A percentile compares a stretch with the other conserved stretches of the same genome.
Evolutionary conservation across 2,888 invertebrate species (phyloP).

Genomic region (Asteroscopus sphinx): DNA sequence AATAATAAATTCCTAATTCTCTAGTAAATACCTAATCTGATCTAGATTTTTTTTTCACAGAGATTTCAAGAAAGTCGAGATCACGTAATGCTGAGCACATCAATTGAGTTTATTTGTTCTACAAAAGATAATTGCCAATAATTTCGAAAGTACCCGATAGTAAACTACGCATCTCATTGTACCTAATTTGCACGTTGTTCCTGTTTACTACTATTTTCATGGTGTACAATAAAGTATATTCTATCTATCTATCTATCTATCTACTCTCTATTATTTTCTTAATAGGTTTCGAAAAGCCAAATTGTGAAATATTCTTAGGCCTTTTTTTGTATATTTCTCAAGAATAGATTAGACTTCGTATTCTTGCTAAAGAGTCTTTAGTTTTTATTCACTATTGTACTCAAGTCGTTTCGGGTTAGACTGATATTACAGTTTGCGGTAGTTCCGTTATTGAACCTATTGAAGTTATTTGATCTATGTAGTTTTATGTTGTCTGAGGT

Average conservation of each 20-base stretch:
- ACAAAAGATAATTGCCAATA: conserved; percentile 14
- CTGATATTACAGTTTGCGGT: conserved; percentile 35
- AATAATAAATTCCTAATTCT: too few relatives aligned
- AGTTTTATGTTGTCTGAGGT: conserved; percentile 31
- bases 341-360: conserved; percentile 36
- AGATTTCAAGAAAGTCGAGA: too few relatives aligned
- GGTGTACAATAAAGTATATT: too few relatives aligned
- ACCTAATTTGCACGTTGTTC: too few relatives aligned
- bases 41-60: too few relatives aligned
- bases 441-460: conserved; percentile 8
- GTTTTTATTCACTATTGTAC: conserved; percentile 44
- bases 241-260: too few relatives aligned
- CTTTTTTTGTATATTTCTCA: conserved; percentile 43
- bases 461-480: conserved; percentile 5
- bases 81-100: background rate
- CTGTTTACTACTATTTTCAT: too few relatives aligned
- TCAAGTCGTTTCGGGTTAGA: conserved; percentile 19
- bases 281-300: conserved; percentile 29
- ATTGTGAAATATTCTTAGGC: conserved; percentile 26
- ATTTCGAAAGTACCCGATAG: conserved; percentile 20
- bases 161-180: conserved; percentile 31
- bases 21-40: too few relatives aligned
- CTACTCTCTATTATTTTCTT: conserved; percentile 30
- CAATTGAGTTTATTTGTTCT: conserved; percentile 7
- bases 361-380: conserved; percentile 28